Evolutionary conservation across 2,888 invertebrate genomes (phyloP), one percentile per base, ranked within the genome.

Genomic region (Apamea monoglypha): DNA sequence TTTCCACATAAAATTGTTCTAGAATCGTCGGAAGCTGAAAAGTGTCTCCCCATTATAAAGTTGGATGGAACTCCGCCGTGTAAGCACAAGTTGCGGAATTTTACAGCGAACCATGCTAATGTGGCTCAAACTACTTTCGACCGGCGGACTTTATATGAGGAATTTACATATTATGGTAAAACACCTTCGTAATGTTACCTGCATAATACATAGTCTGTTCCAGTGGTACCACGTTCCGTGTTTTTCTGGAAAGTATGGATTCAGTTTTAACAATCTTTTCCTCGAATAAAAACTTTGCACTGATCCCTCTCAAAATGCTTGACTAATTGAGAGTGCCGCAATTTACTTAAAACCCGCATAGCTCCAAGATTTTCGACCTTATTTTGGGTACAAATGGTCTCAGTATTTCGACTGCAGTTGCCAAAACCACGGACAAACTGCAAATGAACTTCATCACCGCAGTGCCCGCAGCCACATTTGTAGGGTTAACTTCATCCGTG

Each of bases 101-200:
- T 74, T 67, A 74, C 64, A 76, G 79, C 29, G 25, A 61, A 56
- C 74, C 70, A 63, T 82, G 82, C 36, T 85, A 85, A 85, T 85
- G 82, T 66, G 61, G 61, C 25, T 40, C 50, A 29, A 25, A 75
- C 44, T 72, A 53, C 70, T 64, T 81, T 32, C 47, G 36, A 75
- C 40, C 50, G 56, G 40, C 72, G 16, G 44, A 69, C 64, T 74
- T 76, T 73, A 53, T 71, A 40, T 25, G 78, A 40, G 59, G 66
- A 71, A 82, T 83, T 83, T 66, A 68, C 84, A 82, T 82, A 56
- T 83, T 74, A 73, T 50, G 36, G 71, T 56, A 71, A 67, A 73
- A n/a, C 69, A 79, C 53, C 64, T 82, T 71, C 14, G 36, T 66
- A 66, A 83, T 21, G 69, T 61, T 36, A 64, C 59, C 59, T 77